Percentiles rank a stretch among this genome's conserved stretches.
These are phyloP conservation scores for Dendrophyllia cribrosa DNA, from an alignment of 64 coral and sea anemone genomes.

Conservation along the genomic window DNA sequence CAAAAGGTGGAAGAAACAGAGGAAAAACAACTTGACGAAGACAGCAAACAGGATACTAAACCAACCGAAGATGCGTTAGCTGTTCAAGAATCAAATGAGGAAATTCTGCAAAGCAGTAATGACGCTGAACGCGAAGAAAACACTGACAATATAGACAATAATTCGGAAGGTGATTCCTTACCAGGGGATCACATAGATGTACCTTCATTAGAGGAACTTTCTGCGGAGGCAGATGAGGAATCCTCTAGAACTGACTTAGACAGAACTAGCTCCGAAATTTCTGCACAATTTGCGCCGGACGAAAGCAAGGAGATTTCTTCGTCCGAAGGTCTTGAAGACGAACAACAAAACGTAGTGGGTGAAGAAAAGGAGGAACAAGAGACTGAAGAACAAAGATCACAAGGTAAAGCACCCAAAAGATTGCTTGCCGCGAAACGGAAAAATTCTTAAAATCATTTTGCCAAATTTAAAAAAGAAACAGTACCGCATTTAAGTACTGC, in stretches of 20 bases:
- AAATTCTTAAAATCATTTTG: background rate
- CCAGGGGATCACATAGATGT: constrained; percentile 17
- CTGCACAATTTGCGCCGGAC: background rate
- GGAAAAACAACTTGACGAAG: background rate
- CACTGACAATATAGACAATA: constrained; percentile 7
- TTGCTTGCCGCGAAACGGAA: background rate
- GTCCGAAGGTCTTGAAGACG: background rate
- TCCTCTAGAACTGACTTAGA: constrained; percentile 25
- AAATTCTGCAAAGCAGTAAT: background rate
- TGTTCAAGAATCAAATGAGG: constrained; percentile 1
- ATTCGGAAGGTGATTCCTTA: background rate
- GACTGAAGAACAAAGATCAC: background rate
- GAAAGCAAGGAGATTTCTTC: background rate
- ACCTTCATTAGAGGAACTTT: constrained; percentile 37
- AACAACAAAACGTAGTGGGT: background rate
- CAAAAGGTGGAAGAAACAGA: background rate
- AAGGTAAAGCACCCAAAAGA: constrained; percentile 1
- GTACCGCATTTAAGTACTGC: no score
- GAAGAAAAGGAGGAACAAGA: constrained; percentile 8
- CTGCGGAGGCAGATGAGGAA: constrained; percentile 5
- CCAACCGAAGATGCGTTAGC: background rate
- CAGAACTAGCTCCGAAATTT: constrained; percentile 12
- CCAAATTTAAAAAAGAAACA: background rate
- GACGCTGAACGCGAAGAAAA: background rate
- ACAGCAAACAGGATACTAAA: background rate